Evolutionary conservation across 2,888 invertebrate species (phyloP), one percentile per base, ranked within the genome.

Genomic region (Malthinus flaveolus): DNA sequence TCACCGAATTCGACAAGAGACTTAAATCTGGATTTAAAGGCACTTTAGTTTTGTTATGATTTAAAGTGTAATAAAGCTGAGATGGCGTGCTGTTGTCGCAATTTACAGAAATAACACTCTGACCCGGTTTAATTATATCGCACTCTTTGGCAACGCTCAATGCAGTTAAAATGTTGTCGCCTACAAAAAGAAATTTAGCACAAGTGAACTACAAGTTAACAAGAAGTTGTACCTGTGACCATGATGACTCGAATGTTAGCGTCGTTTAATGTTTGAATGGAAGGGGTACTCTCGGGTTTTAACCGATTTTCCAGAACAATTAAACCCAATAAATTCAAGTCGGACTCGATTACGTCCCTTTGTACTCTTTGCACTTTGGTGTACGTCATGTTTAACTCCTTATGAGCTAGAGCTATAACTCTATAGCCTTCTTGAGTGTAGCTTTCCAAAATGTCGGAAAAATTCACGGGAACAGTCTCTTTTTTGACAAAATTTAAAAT

Each of bases 301-400:
- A 99, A 80, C 0, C 95, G 85, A 79, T 99, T 99, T 78, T 99
- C 98, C 81, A 99, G 84, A 7, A 99, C 88, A 8, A 99, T 89
- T 65, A 99, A 85, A 0, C 96, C 96, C 4, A 95, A 79, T 74
- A 94, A 93, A 57, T 84, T 88, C 65, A 95, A 79, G 65, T 92
- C 90, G 13, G 82, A 82, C 78, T 97, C 97, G 34, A 95, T 87
- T 71, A 86, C 82, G 59, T 93, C 93, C 33, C 94, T 83, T 15
- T 85, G 84, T 68, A 92, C 84, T 58, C 87, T 84, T 72, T 91
- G 88, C 7, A 91, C 84, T 75, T 91, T 88, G 7, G 88, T 84
- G 71, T 87, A 88, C 3, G 87, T 87, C 69, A 86, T 82, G 35
- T 83, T 82, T 49, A 97, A 77, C 7, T 87, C 82, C 52, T 89